Base-by-base conservation (phyloP, 2,113 vertebrate species). In the Anas platyrhynchos region DNA sequence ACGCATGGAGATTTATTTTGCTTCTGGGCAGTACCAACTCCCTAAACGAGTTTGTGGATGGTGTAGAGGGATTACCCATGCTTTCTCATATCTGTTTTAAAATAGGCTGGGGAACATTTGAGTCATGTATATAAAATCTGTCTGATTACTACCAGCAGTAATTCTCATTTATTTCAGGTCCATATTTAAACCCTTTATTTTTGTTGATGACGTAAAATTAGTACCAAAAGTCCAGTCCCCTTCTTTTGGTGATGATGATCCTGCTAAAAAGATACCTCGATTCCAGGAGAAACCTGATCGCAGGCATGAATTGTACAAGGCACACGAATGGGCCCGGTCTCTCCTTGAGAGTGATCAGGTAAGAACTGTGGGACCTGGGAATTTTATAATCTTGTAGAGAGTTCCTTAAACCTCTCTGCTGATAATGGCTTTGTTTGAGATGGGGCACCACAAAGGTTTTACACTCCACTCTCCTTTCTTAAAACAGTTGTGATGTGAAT, bases 161-260 rank as follows among this genome's bases (percentile, higher is more conserved):
- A 89, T 83, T 96, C 71, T 96, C 9, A 16, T 96, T 86, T 96
- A 75, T 94, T 97, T 92, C 95, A 98, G 98, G 97, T 98, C 98
- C 75, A 97, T 98, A 97, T 98, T 98, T 97, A 98, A 98, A 91
- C 98, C 98, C 80, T 98, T 98, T 95, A 98, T 98, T 97, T 98
- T 98, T 94, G 98, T 98, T 6, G 98, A 98, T 56, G 97, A 98
- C 36, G 97, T 98, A 25, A 98, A 98, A 95, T 97, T 93, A 73
- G 98, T 98, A 78, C 97, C 98, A 54, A 98, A 98, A 94, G 95
- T 97, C n/a, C 98, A 98, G 87, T 98, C 98, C 61, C 98, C 98
- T 76, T 96, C 96, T 83, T 98, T 98, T 59, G 98, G 98, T 77
- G 94, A 97, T 2, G 95, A 97, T 8, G 98, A 98, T 85, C 98